Conservation (phyloP, 2,797 vertebrate genomes). For the Euthynnus affinis region DNA sequence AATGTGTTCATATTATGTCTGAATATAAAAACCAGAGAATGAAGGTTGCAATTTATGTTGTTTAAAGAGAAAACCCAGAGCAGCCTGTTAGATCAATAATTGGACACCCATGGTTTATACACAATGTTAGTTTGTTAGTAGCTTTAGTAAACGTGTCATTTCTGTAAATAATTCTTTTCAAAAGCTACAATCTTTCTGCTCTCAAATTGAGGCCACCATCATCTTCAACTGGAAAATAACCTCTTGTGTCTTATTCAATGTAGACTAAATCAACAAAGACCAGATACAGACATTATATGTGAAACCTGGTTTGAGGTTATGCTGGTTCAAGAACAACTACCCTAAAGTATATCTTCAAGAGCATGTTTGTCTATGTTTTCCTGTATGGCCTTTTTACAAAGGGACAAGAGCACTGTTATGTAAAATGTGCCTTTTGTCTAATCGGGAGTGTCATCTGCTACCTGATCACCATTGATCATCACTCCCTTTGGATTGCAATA, state of each 20-base stretch:
- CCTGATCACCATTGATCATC: conserved; percentile 80
- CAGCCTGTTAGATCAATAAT: neutral
- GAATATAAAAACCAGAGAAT: conserved; percentile 2
- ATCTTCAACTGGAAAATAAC: neutral
- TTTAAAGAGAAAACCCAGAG: neutral
- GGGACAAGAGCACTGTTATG: conserved; percentile 49
- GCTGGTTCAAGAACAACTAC: neutral
- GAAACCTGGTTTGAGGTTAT: neutral
- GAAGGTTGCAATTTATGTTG: neutral
- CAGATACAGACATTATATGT: neutral
- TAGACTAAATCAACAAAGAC: neutral
- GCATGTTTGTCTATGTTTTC: conserved; percentile 41
- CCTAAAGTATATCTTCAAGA: conserved; percentile 9
- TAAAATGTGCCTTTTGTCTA: conserved; percentile 69
- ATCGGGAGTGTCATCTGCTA: conserved; percentile 71
- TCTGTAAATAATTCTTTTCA: neutral
- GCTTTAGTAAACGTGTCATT: neutral
- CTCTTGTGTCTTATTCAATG: neutral
- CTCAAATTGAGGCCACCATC: neutral
- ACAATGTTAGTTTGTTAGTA: neutral
- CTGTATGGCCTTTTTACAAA: conserved; percentile 23
- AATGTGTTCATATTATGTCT: neutral
- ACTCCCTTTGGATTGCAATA: conserved; percentile 50
- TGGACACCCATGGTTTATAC: neutral
- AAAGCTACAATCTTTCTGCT: neutral